A percentile compares a stretch with the other conserved stretches of the same genome.
Conservation (phyloP, 2,113 vertebrate species). For the Hoplias malabaricus region DNA sequence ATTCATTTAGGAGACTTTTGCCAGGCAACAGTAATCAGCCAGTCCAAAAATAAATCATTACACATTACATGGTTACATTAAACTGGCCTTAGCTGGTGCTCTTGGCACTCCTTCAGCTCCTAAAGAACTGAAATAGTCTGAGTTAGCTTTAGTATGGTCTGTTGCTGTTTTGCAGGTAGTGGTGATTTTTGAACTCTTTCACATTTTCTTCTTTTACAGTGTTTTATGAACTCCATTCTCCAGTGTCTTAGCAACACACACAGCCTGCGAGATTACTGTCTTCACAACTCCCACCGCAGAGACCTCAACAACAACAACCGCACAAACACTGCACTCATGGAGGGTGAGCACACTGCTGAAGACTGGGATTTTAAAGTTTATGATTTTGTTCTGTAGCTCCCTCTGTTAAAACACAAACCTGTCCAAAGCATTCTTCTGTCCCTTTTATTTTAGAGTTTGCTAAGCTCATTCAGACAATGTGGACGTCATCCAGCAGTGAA, state of each 20-base stretch:
- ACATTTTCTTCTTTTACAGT: conserved; percentile 70
- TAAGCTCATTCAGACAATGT: conserved; percentile 92
- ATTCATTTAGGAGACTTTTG: conserved; percentile 38
- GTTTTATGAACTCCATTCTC: conserved; percentile 99
- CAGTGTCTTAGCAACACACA: conserved; percentile 98
- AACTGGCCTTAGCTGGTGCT: conserved; percentile 48
- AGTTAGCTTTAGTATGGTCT: background rate
- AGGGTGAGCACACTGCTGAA: conserved; percentile 74
- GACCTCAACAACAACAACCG: conserved; percentile 92
- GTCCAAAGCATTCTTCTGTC: background rate
- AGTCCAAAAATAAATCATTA: conserved; percentile 66
- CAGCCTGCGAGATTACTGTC: conserved; percentile 92
- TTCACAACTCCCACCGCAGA: conserved; percentile 88
- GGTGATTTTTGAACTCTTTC: conserved; percentile 21
- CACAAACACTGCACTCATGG: conserved; percentile 90
- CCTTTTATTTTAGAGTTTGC: conserved; percentile 82
- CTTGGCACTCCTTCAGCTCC: background rate
- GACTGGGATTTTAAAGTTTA: background rate
- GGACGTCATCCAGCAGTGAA: conserved; percentile 88
- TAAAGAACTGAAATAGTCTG: background rate
- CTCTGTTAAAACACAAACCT: background rate
- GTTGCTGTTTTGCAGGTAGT: background rate
- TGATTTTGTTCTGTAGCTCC: background rate
- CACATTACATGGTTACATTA: conserved; percentile 47
- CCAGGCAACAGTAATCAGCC: conserved; percentile 63